A percentile compares a stretch with the other conserved stretches of the same genome.
phyloP scores from a whole-genome alignment of 2,113 vertebrate genomes.

The Pica pica region DNA sequence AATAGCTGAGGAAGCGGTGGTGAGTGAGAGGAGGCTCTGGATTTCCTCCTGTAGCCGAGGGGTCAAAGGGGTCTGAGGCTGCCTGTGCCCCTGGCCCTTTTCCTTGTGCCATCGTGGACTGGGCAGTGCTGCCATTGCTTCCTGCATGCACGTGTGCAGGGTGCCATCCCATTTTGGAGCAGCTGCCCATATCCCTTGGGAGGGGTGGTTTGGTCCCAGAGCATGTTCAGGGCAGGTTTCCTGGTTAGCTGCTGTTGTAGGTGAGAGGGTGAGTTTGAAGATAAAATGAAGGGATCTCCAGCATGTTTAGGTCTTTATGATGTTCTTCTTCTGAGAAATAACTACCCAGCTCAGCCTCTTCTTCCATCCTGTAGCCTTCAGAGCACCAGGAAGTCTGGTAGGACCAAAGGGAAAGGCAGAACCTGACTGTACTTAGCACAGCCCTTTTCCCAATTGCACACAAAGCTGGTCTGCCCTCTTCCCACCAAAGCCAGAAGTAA shows the following conservation, averaged over 20 bases:
- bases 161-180: neutral
- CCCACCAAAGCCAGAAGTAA: neutral
- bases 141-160: neutral
- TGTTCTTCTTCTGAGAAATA: neutral
- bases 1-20: neutral
- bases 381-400: neutral
- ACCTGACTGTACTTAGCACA: neutral
- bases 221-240: neutral
- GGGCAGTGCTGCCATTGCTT: neutral
- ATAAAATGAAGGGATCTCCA: neutral
- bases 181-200: neutral
- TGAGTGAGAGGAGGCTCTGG: neutral
- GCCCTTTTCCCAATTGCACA: neutral
- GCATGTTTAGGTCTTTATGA: neutral
- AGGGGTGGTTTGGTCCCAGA: neutral
- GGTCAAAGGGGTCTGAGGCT: neutral
- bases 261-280: neutral
- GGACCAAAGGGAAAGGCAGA: neutral
- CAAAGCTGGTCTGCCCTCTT: neutral
- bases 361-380: neutral
- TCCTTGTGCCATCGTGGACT: accelerated
- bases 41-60: neutral
- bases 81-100: neutral
- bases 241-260: neutral
- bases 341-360: neutral